These are phyloP conservation scores for Scartelaos histophorus DNA, from an alignment of 2,113 vertebrate genomes.

Conservation along the genomic window DNA sequence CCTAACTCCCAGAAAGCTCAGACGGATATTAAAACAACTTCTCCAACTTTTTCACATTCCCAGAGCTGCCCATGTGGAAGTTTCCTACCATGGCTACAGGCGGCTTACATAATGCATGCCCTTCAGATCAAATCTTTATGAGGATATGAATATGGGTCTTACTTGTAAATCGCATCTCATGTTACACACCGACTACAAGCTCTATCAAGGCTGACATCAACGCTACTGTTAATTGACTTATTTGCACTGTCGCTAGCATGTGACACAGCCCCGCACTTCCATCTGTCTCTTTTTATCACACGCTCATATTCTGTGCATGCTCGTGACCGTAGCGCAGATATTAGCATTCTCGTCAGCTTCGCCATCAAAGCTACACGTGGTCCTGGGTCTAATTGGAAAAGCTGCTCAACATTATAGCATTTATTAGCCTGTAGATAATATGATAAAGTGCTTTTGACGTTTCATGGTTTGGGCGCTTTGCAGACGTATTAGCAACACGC, in stretches of 20 bases:
- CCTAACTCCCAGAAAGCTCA: neutral
- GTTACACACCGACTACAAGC: constrained; percentile 27
- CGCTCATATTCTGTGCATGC: constrained; percentile 27
- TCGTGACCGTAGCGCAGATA: constrained; percentile 33
- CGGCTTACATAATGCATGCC: constrained; percentile 25
- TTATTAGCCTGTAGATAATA: constrained; percentile 6
- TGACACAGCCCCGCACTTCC: constrained; percentile 14
- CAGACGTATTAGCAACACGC: neutral
- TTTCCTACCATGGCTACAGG: constrained; percentile 14
- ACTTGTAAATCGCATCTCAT: constrained; percentile 57
- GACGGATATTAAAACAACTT: neutral
- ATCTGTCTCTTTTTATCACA: constrained; percentile 25
- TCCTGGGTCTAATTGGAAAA: constrained; percentile 23
- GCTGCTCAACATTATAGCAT: neutral
- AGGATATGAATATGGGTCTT: constrained; percentile 45
- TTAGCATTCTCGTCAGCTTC: constrained; percentile 26
- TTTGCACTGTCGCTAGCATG: constrained; percentile 40
- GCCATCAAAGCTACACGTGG: constrained; percentile 17
- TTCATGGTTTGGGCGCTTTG: neutral
- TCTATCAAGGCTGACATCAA: constrained; percentile 38
- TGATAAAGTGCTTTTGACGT: constrained; percentile 7
- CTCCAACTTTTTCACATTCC: neutral
- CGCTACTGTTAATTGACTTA: constrained; percentile 34
- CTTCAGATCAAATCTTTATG: constrained; percentile 31
- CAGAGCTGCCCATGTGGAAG: neutral